Conservation (phyloP, 2,888 invertebrate genomes). For the Parapristionchus giblindavisi region DNA sequence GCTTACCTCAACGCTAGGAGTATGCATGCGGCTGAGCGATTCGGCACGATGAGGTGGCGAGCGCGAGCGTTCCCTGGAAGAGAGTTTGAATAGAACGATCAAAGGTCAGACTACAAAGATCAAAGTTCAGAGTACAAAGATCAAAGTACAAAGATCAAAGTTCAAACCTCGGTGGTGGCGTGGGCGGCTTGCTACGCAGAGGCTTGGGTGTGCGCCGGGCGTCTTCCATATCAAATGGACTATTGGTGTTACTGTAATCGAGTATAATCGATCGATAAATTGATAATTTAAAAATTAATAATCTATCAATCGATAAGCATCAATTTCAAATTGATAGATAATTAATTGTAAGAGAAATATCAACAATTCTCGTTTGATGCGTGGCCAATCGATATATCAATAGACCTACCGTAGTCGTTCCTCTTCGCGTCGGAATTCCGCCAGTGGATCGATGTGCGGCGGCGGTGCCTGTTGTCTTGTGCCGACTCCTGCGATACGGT, state of each 20-base stretch:
- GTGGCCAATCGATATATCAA: slow-evolving; percentile 41
- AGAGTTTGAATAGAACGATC: no score
- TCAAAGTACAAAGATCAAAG: slow-evolving; percentile 25
- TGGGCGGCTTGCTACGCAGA: slow-evolving; percentile 66
- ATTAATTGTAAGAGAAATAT: no score
- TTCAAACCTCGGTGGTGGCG: slow-evolving; percentile 62
- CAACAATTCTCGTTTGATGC: no score
- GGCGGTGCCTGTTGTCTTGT: not conserved
- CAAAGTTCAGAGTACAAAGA: slow-evolving; percentile 17
- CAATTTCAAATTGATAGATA: not conserved
- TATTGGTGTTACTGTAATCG: slow-evolving; percentile 52
- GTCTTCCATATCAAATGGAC: slow-evolving; percentile 49
- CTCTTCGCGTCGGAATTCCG: slow-evolving; percentile 62
- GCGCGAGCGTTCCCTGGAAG: slow-evolving; percentile 36
- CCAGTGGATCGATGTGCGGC: slow-evolving; percentile 54
- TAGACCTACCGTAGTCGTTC: slow-evolving; percentile 54
- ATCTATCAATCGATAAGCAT: not conserved
- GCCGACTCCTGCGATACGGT: slow-evolving; percentile 33
- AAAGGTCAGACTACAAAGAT: slow-evolving; percentile 23
- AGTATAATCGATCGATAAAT: no score
- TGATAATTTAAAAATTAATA: not conserved
- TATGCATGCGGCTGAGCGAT: slow-evolving; percentile 20
- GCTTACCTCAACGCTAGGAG: slow-evolving; percentile 30
- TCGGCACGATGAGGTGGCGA: slow-evolving; percentile 28
- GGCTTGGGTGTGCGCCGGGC: slow-evolving; percentile 40